A percentile compares a stretch with the other conserved stretches of the same genome.
Evolutionary conservation across 2,888 invertebrate genomes (phyloP).

Genomic region (Pteria penguin): DNA sequence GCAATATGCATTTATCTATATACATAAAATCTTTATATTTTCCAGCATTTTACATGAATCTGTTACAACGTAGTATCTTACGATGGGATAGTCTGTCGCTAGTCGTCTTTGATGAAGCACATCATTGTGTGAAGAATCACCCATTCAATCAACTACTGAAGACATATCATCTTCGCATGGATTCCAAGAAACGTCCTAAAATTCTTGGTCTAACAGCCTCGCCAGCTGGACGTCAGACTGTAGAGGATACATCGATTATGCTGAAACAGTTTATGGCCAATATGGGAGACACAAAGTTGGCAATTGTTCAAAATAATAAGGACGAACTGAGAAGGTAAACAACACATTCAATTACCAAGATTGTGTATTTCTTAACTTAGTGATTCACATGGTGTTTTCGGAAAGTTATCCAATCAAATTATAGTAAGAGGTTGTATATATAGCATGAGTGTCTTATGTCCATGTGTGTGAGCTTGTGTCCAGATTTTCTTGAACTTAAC

Average conservation of each 20-base stretch:
- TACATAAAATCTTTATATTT: slow-evolving; percentile 3
- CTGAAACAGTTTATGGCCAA: slow-evolving; percentile 61
- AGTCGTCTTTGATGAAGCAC: slow-evolving; percentile 75
- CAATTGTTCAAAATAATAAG: slow-evolving; percentile 56
- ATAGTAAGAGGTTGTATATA: too few relatives aligned
- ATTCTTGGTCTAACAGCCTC: slow-evolving; percentile 75
- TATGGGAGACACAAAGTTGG: slow-evolving; percentile 62
- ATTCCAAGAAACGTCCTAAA: slow-evolving; percentile 54
- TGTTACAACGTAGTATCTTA: slow-evolving; percentile 57
- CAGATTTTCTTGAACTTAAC: too few relatives aligned
- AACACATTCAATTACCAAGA: too few relatives aligned
- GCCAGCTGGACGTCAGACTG: slow-evolving; percentile 69
- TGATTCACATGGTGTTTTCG: too few relatives aligned
- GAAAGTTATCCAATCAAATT: too few relatives aligned
- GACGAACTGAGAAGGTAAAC: slow-evolving; percentile 12
- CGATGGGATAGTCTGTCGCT: slow-evolving; percentile 71
- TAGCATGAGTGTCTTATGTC: too few relatives aligned
- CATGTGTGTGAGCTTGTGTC: too few relatives aligned
- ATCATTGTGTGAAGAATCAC: slow-evolving; percentile 75
- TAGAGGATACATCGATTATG: slow-evolving; percentile 62
- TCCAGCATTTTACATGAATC: slow-evolving; percentile 70
- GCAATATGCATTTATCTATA: too few relatives aligned
- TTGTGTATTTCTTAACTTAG: too few relatives aligned
- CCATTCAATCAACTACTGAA: slow-evolving; percentile 68
- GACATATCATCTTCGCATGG: slow-evolving; percentile 51